A percentile compares a stretch with the other conserved stretches of the same genome.
Conservation (phyloP, 2,113 vertebrate species). For the Phaetusa simplex region DNA sequence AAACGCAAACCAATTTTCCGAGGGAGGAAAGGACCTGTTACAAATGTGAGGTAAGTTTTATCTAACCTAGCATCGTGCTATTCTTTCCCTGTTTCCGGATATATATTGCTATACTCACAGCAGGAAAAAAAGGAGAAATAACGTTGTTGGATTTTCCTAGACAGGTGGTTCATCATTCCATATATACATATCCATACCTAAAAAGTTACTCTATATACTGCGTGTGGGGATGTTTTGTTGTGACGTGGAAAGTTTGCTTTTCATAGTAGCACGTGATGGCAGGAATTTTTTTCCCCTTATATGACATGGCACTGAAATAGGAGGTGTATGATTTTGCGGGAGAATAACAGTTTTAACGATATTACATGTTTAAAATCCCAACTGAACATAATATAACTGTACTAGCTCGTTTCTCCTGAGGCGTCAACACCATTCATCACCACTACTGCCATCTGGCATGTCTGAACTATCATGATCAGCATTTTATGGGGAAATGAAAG, state of each 20-base stretch:
- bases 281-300: neutral
- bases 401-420: constrained; percentile 72
- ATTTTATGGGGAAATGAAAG: constrained; percentile 78
- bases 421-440: constrained; percentile 76
- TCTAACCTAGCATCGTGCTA: neutral
- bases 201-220: neutral
- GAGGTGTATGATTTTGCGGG: constrained; percentile 33
- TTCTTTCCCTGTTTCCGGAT: neutral
- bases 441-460: constrained; percentile 71
- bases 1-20: neutral
- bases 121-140: neutral
- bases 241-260: neutral
- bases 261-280: neutral
- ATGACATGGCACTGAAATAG: constrained; percentile 46
- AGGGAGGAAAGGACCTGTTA: neutral
- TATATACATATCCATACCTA: neutral
- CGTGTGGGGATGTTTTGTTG: neutral
- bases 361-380: constrained; percentile 70
- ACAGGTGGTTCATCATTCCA: neutral
- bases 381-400: constrained; percentile 77
- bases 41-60: neutral
- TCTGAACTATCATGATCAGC: constrained; percentile 74
- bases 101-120: neutral
- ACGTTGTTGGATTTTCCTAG: neutral
- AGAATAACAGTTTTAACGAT: constrained; percentile 71